Evolutionary conservation across 2,797 vertebrate genomes (phyloP).

Genomic region (Phataginus tetradactyla): DNA sequence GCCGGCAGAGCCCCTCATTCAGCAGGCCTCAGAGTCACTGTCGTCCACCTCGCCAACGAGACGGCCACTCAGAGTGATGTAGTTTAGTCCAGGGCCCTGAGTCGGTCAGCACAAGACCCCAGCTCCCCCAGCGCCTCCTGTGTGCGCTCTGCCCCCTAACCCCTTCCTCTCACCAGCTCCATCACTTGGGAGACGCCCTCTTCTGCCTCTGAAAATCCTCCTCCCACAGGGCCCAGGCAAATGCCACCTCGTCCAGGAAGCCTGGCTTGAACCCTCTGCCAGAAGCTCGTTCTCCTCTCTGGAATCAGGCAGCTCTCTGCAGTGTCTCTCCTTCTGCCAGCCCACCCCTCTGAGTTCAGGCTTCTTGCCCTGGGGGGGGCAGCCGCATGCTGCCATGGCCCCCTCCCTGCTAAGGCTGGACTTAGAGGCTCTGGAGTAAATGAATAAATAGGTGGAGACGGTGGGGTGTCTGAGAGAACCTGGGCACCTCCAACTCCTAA

Average conservation of each 20-base stretch:
- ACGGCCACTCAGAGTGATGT: fast-evolving
- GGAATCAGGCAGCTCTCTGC: not conserved
- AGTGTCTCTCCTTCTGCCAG: not conserved
- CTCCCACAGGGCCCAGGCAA: not conserved
- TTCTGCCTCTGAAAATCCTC: not conserved
- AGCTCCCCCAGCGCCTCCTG: not conserved
- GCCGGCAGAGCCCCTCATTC: fast-evolving
- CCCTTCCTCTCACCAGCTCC: too few species aligned
- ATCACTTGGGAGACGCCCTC: not conserved
- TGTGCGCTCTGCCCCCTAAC: too few species aligned
- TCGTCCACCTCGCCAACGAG: not conserved
- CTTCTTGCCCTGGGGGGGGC: too few species aligned
- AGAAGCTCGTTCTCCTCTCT: not conserved
- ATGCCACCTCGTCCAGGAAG: not conserved
- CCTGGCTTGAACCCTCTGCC: not conserved
- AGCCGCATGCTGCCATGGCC: fast-evolving
- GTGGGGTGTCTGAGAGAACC: not conserved
- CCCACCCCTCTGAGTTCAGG: not conserved
- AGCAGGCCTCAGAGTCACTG: not conserved
- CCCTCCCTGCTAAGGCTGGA: not conserved
- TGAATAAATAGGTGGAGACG: not conserved
- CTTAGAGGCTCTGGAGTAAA: not conserved
- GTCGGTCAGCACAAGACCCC: too few species aligned
- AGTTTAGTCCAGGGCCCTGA: not conserved
- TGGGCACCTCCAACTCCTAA: not conserved